phyloP scores from a whole-genome alignment of 2,113 vertebrate genomes.

The Eudyptes chrysolophus region DNA sequence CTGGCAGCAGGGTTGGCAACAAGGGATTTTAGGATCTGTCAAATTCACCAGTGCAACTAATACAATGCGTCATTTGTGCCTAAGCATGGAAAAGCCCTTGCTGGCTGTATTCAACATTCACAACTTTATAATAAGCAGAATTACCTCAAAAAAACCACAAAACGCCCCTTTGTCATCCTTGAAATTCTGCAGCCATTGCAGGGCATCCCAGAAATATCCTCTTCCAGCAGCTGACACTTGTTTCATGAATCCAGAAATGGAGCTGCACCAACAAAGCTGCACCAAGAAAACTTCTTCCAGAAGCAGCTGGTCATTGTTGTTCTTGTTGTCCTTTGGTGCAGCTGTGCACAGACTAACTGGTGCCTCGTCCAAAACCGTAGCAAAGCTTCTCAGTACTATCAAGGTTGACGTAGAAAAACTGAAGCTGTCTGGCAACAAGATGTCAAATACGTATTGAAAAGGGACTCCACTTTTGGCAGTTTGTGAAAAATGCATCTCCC shows the following conservation, averaged over 20 bases:
- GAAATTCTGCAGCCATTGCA: slow-evolving; percentile 39
- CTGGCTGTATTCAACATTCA: not conserved
- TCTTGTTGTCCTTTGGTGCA: slow-evolving; percentile 9
- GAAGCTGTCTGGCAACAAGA: not conserved
- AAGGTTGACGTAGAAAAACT: not conserved
- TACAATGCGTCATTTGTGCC: not conserved
- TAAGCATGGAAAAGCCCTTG: slow-evolving; percentile 16
- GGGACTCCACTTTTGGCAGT: not conserved
- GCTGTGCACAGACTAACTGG: slow-evolving; percentile 2
- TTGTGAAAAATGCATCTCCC: not conserved
- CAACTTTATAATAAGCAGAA: not conserved
- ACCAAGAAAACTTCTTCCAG: slow-evolving; percentile 46
- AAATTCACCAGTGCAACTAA: not conserved
- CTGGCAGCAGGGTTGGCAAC: not conserved
- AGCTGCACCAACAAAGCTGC: not conserved
- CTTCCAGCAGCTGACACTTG: slow-evolving; percentile 52
- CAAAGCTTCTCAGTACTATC: not conserved
- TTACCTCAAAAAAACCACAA: not conserved
- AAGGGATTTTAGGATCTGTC: not conserved
- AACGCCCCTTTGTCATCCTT: not conserved
- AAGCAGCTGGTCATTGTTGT: slow-evolving; percentile 39
- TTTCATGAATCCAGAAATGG: slow-evolving; percentile 19
- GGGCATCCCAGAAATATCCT: slow-evolving; percentile 29
- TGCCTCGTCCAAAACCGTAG: slow-evolving; percentile 34
- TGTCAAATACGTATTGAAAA: not conserved